phyloP scores from a whole-genome alignment of 30 jellyfish, hydroid and myxozoan species.

The Chrysaora quinquecirrha region DNA sequence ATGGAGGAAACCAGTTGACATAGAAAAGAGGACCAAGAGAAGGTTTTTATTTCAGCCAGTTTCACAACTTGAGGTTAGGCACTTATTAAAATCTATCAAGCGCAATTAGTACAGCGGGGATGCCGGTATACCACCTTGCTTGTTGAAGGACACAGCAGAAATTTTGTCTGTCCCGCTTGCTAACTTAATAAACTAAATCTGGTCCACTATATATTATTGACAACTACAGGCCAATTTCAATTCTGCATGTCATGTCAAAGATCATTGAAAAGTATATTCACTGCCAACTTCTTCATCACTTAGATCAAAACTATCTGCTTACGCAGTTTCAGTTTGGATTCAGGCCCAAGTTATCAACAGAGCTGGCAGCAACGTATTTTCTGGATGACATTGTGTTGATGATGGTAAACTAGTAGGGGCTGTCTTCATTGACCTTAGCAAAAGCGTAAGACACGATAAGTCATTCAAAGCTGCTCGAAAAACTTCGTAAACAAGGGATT shows the following conservation, averaged over 20 bases:
- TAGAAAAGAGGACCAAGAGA: slow-evolving; percentile 28
- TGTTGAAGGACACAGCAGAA: slow-evolving; percentile 46
- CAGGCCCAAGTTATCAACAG: slow-evolving; percentile 33
- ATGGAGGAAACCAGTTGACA: slow-evolving; percentile 24
- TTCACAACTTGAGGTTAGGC: slow-evolving; percentile 13
- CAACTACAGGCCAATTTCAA: too few relatives aligned
- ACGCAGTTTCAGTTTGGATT: slow-evolving; percentile 9
- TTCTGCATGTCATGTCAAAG: slow-evolving; percentile 11
- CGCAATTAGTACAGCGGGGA: slow-evolving; percentile 29
- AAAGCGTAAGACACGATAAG: slow-evolving; percentile 14
- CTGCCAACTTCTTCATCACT: slow-evolving; percentile 13
- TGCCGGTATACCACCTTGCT: slow-evolving; percentile 55
- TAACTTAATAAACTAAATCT: slow-evolving; percentile 54
- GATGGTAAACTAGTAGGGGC: slow-evolving; percentile 18
- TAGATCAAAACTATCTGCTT: slow-evolving; percentile 1
- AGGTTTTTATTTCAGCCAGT: slow-evolving; percentile 36
- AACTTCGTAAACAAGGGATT: not conserved
- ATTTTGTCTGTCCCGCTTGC: slow-evolving; percentile 52
- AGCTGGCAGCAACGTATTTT: slow-evolving; percentile 13
- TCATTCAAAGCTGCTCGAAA: slow-evolving; percentile 19
- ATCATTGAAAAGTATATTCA: slow-evolving; percentile 23
- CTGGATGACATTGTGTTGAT: slow-evolving; percentile 34
- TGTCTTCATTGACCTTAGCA: slow-evolving; percentile 11
- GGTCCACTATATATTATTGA: slow-evolving; percentile 13
- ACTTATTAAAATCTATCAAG: slow-evolving; percentile 19